These are phyloP conservation scores for Oreocharis arfaki DNA, from an alignment of 2,113 vertebrate species.

Conservation along the genomic window DNA sequence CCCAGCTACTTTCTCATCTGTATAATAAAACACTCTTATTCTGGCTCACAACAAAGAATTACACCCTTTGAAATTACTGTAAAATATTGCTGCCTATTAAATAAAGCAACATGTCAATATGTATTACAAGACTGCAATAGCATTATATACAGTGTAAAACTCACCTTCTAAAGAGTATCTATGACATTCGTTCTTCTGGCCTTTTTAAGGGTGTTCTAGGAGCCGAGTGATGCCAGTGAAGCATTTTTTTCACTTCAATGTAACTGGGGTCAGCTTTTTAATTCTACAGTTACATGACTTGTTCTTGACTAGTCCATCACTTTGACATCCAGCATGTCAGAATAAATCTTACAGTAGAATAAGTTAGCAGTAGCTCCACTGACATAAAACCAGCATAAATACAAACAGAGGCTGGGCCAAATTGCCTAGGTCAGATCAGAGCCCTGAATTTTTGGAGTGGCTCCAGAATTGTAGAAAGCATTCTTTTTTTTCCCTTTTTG, in stretches of 20 bases:
- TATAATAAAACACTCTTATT: not conserved
- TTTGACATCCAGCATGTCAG: not conserved
- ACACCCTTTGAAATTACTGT: not conserved
- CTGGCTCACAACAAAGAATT: not conserved
- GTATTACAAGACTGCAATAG: too few species aligned
- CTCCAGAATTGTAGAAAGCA: slow-evolving; percentile 35
- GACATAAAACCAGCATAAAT: not conserved
- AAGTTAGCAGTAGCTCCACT: not conserved
- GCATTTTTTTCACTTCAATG: not conserved
- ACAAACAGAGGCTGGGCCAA: not conserved
- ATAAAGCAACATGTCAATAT: not conserved
- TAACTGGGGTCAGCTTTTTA: not conserved
- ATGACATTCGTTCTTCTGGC: not conserved
- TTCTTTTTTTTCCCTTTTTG: too few species aligned
- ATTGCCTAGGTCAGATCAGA: not conserved
- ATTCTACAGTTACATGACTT: not conserved
- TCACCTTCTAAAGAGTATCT: not conserved
- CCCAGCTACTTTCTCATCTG: not conserved
- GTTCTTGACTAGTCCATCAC: not conserved
- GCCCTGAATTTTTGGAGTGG: not conserved
- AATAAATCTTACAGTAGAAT: not conserved
- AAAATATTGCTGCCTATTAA: not conserved
- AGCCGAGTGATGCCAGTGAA: not conserved
- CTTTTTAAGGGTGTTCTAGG: not conserved
- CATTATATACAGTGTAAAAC: not conserved